Base-by-base conservation (phyloP, 92 coral and sea anemone genomes). In the Porites rus region DNA sequence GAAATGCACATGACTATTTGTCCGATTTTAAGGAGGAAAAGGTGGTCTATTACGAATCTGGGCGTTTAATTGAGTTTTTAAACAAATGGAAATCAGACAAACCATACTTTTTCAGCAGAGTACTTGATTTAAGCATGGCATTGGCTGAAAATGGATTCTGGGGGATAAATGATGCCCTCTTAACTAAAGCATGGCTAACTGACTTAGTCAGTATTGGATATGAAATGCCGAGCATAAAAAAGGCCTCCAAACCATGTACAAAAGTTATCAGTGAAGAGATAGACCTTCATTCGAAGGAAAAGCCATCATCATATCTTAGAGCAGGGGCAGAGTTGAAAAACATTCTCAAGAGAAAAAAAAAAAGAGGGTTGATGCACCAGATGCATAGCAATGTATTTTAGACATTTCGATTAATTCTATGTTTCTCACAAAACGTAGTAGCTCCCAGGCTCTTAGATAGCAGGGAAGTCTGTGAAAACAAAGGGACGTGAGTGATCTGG, bases 101-200 rank as follows among this genome's bases (percentile, higher is more conserved):
- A 21, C 53, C 81, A 53, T 93, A 95, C 77, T 95, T 97, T 75
- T 97, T 97, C 19, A 79, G 95, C 68, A 89, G 97, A 69, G 91
- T 90, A 75, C 75, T 93, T 64, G 99, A 97, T 4, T 54, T 97
- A 12, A 91, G 97, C 50, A 78, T 89, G 11, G 98, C 94, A 20
- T 93, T 96, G 96, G 98, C 80, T 3, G 78, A 74, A 19, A 78
- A 95, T 18, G 85, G 86, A 24, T 93, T 97, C 88, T 90, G 95
- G 89, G 94, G 90, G 28, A 81, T 89, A 13, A 87, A 86, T 5
- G 99, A 97, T 58, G 98, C 96, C 17, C 28, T 72, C 18, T 81
- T 97, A 65, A 97, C 98, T 8, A 90, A 95, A 59, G 99, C 99
- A n/a, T 97, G 99, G 99, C 79, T 97, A 50, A 31, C 78, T 46